Percentiles rank a stretch among this genome's conserved stretches.
phyloP scores from a whole-genome alignment of 2,113 vertebrate species.

The Emydocephalus ijimae region DNA sequence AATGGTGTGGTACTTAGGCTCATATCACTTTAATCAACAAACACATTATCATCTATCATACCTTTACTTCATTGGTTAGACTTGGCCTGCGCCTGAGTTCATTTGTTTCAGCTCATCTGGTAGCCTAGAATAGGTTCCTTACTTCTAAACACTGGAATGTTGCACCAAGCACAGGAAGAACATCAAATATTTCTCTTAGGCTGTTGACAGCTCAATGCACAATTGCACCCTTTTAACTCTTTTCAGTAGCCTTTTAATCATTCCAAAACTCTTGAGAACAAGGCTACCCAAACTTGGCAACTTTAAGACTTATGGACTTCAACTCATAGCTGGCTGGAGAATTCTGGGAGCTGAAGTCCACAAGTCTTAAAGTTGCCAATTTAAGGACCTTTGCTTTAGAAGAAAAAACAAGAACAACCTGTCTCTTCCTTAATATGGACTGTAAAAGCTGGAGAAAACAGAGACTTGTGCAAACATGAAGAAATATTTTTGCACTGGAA shows the following conservation, averaged over 20 bases:
- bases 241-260: constrained; percentile 7
- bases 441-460: background rate
- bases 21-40: background rate
- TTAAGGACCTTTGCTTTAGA: background rate
- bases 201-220: background rate
- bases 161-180: background rate
- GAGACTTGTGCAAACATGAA: background rate
- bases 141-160: background rate
- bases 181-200: background rate
- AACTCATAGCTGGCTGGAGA: too few relatives aligned
- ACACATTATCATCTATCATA: background rate
- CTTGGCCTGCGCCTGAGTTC: background rate
- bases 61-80: background rate
- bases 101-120: background rate
- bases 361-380: too few relatives aligned
- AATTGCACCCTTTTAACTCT: constrained; percentile 6
- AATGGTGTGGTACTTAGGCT: background rate
- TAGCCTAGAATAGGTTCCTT: background rate
- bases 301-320: too few relatives aligned
- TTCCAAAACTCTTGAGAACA: background rate
- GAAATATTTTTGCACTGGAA: background rate
- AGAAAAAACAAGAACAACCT: constrained; percentile 39
- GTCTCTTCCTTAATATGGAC: background rate
- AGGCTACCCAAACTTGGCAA: too few relatives aligned
- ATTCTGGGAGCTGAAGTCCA: too few relatives aligned